Base-by-base conservation (phyloP, 2,888 invertebrate genomes). In the Meandrusa payeni region DNA sequence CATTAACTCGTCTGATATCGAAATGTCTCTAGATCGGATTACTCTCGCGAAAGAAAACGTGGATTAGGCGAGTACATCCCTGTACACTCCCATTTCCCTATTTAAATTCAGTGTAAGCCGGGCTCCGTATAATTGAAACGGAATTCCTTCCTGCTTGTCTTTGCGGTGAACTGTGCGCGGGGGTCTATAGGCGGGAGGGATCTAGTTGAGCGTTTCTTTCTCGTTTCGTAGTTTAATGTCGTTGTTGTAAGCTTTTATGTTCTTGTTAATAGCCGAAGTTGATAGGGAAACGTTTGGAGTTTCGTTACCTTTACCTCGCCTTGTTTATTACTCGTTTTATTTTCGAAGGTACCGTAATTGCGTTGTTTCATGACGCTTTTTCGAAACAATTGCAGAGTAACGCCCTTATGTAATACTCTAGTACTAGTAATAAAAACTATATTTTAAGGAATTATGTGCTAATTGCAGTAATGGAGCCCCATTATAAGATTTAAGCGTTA, bases 41-140 rank as follows among this genome's bases (percentile, higher is more conserved):
- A 67, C 52, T 27, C 5, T 17, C 17, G 23, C 3, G 22, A 29
- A 41, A 36, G 43, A 39, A 23, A 72, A 63, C 60, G 59, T 57
- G 64, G 72, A 69, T 78, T 72, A 72, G 65, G 64, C 68, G 62
- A 59, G 57, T 57, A 64, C 64, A 57, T 62, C 57, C 62, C 55
- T 46, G 53, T 57, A 54, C 52, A 46, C 41, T 52, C 45, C 50
- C 55, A 50, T 53, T 38, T 54, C 55, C 55, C 64, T 55, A 69
- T 76, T 76, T 70, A 70, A 72, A 76, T 77, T 71, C 64, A 59
- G 51, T 60, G 53, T 62, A 69, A 72, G 64, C 63, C 64, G 59
- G 54, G 9, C 50, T 52, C 55, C 52, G 49, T 59, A 66, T 77
- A 76, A 79, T 78, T 80, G 79, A 80, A 80, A 78, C 64, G 59